These are phyloP conservation scores for Bradypodion ventrale DNA, from an alignment of 2,797 vertebrate species.

Conservation along the genomic window DNA sequence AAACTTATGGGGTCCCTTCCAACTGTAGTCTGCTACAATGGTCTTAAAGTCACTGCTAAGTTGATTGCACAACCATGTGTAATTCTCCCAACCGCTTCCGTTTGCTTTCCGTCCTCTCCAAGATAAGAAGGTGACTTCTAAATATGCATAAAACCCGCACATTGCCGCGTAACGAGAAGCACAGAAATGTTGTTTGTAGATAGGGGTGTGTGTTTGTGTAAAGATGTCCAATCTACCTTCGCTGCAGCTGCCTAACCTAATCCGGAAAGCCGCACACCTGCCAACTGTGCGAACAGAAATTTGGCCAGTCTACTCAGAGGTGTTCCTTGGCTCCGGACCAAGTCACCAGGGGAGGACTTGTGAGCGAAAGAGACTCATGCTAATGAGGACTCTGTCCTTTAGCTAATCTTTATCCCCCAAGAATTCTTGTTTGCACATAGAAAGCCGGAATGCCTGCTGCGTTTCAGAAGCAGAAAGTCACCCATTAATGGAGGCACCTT, in stretches of 20 bases:
- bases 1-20: background rate
- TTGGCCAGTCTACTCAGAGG: background rate
- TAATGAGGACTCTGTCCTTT: constrained; percentile 58
- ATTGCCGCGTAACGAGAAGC: background rate
- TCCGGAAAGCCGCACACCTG: constrained; percentile 19
- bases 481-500: constrained; percentile 40
- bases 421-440: constrained; percentile 34
- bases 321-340: constrained; percentile 48
- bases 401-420: constrained; percentile 54
- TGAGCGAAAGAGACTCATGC: constrained; percentile 36
- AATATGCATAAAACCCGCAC: constrained; percentile 15
- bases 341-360: constrained; percentile 26
- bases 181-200: constrained; percentile 25
- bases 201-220: background rate
- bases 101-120: constrained; percentile 25
- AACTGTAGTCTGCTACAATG: background rate
- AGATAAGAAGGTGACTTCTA: constrained; percentile 14
- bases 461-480: constrained; percentile 46
- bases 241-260: background rate
- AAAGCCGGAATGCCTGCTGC: constrained; percentile 22
- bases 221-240: constrained; percentile 26
- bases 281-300: constrained; percentile 13
- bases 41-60: constrained; percentile 23
- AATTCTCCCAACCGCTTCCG: constrained; percentile 10
- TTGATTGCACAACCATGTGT: background rate